Evolutionary conservation across 2,888 invertebrate genomes (phyloP).

Genomic region (Pilophorus perplexus): DNA sequence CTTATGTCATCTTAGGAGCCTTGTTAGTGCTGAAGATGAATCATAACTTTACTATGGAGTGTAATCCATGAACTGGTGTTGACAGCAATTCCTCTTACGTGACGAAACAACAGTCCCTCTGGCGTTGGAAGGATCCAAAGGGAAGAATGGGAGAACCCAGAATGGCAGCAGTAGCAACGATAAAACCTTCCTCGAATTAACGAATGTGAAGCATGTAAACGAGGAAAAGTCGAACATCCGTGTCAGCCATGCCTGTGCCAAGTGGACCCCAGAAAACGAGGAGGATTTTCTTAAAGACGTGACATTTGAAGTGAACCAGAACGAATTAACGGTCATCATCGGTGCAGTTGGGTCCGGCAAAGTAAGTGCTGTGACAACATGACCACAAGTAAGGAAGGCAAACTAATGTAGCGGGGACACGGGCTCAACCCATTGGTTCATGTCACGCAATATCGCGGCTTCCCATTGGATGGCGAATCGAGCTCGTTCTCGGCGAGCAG

Average conservation of each 20-base stretch:
- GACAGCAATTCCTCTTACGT: constrained; percentile 33
- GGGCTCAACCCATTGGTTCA: no score
- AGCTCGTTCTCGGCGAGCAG: no score
- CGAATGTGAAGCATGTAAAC: constrained; percentile 1
- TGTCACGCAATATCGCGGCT: no score
- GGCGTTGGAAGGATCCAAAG: constrained; percentile 4
- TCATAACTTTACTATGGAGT: no score
- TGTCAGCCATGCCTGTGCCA: constrained; percentile 52
- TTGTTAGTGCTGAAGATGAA: no score
- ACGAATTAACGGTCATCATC: constrained; percentile 66
- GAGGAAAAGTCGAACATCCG: constrained; percentile 53
- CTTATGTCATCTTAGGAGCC: no score
- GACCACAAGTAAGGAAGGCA: no score
- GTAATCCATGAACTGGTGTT: no score
- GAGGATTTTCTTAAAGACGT: constrained; percentile 57
- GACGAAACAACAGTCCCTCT: constrained; percentile 28
- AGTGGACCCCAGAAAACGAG: constrained; percentile 58
- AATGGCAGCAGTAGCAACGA: constrained; percentile 14
- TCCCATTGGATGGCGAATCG: no score
- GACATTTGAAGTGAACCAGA: constrained; percentile 58
- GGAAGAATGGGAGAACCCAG: no score
- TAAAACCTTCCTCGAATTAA: neutral
- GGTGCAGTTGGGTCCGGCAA: constrained; percentile 76
- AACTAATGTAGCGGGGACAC: no score
- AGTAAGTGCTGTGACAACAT: no score